Conservation (phyloP, 2,797 vertebrate species). For the Xenops minutus region DNA sequence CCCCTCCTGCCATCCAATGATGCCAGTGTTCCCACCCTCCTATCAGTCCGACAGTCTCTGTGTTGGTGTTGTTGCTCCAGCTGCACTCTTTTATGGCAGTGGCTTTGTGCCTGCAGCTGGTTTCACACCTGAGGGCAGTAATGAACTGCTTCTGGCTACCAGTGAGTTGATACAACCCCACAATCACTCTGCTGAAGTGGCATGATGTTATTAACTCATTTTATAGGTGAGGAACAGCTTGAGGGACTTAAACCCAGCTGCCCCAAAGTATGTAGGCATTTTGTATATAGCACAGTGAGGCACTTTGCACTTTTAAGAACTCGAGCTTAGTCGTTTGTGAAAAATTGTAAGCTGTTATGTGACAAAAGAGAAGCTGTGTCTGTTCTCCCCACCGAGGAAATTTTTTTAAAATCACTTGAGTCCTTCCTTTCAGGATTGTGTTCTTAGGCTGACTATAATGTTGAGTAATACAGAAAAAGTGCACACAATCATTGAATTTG, state of each 20-base stretch:
- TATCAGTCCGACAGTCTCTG: background rate
- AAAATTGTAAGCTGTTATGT: background rate
- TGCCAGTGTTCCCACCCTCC: background rate
- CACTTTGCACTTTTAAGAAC: background rate
- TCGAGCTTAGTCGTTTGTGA: background rate
- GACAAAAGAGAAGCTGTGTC: background rate
- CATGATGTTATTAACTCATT: background rate
- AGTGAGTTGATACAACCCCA: background rate
- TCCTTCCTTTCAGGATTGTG: background rate
- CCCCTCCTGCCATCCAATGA: background rate
- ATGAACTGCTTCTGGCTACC: background rate
- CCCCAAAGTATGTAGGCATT: background rate
- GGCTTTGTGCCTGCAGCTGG: background rate
- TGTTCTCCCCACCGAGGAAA: background rate
- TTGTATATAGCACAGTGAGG: background rate
- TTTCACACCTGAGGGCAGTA: slow-evolving; percentile 32
- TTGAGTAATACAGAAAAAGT: background rate
- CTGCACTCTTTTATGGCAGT: background rate
- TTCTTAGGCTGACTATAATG: background rate
- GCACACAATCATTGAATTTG: background rate
- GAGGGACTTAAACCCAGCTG: background rate
- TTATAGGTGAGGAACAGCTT: slow-evolving; percentile 5
- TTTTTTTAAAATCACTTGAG: background rate
- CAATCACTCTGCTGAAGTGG: background rate
- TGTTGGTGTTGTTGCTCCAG: fast-evolving